Percentiles rank a stretch among this genome's conserved stretches.
Evolutionary conservation across 2,888 invertebrate species (phyloP).

Genomic region (Protonemura montana): DNA sequence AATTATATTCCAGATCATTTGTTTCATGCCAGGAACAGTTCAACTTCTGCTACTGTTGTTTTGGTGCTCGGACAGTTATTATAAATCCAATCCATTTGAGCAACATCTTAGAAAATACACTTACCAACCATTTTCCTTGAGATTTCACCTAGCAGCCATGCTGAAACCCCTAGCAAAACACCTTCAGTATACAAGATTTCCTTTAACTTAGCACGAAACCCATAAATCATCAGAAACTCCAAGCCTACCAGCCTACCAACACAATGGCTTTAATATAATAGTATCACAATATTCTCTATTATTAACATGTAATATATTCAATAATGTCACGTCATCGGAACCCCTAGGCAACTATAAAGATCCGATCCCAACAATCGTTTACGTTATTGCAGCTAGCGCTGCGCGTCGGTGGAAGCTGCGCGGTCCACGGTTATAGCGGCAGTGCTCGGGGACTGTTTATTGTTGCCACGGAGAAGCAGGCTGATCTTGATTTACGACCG

Average conservation of each 20-base stretch:
- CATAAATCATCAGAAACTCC: not conserved
- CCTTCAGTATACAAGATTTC: not conserved
- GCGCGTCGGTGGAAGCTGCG: not conserved
- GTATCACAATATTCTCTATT: not conserved
- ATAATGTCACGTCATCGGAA: not conserved
- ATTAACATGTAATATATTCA: conserved; percentile 7
- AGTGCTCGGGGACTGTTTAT: not conserved
- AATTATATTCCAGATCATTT: not conserved
- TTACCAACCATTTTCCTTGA: not conserved
- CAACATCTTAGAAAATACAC: not conserved
- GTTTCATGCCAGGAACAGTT: not conserved
- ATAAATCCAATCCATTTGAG: not conserved
- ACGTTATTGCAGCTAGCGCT: not conserved
- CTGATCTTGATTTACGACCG: conserved; percentile 5
- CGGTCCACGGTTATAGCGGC: too few species aligned
- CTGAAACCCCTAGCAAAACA: not conserved
- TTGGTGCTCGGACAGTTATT: not conserved
- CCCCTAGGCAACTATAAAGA: not conserved
- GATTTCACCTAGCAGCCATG: not conserved
- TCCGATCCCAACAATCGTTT: not conserved
- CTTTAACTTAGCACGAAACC: not conserved
- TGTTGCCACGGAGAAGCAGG: not conserved
- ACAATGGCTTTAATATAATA: not conserved
- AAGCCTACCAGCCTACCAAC: not conserved
- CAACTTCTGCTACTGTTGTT: not conserved